Base-by-base conservation (phyloP, 2,888 invertebrate species). In the Drosophila borborema region DNA sequence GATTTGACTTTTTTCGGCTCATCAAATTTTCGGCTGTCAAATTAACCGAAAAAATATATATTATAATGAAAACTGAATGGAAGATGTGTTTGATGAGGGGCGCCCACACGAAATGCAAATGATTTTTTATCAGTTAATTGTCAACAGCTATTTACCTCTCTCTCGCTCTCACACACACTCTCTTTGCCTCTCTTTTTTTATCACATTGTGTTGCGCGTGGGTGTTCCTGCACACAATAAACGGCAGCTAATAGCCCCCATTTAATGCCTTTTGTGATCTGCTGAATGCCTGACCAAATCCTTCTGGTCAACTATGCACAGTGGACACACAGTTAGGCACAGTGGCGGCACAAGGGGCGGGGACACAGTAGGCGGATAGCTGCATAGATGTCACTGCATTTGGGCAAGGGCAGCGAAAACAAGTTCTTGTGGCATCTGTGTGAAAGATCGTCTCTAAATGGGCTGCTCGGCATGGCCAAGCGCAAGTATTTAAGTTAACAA, bases 401-500 rank as follows among this genome's bases (percentile, higher is more conserved):
- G 89, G 84, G 73, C 86, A 82, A 83, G 83, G 84, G 86, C 84
- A 68, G 48, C 51, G 31, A 80, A 88, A 84, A 84, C 84, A 69
- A 83, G 84, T 84, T 84, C 89, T 80, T 66, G 66, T 23, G 53
- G 60, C 64, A 61, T 34, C 61, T 51, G 56, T 59, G 72, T 53
- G 61, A 61, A 73, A 82, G 88, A 80, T 82, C 83, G 74, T 28
- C 67, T 64, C 64, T 63, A 71, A 85, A 80, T 88, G 82, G 78
- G 72, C 80, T 66, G 63, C 61, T 58, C 12, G 36, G 51, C 55
- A 49, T 64, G 34, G 60, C 20, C 68, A 83, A 71, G 68, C 64
- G 79, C 86, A 88, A 90, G 89, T 90, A 90, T 90, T 90, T 89
- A 80, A 86, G 74, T 88, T 90, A 81, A 89, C 90, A 87, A 83